These are phyloP conservation scores for Eumaeus atala DNA, from an alignment of 1,140 invertebrate species.

Conservation along the genomic window DNA sequence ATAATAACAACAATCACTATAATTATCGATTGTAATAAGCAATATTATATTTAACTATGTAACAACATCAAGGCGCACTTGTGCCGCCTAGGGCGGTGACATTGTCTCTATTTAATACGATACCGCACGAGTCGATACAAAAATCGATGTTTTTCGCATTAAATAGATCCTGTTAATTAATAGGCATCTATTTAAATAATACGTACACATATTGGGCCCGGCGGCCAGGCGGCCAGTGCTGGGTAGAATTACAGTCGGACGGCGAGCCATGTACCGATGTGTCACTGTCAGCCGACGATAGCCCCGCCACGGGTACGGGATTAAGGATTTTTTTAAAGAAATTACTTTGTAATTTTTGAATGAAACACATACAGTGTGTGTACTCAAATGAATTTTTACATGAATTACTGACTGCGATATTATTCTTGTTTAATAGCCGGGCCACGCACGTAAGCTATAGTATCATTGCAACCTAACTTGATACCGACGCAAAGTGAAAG, in stretches of 20 bases:
- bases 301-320: constrained; percentile 45
- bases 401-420: not conserved
- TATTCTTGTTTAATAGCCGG: too few relatives aligned
- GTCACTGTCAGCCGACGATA: constrained; percentile 66
- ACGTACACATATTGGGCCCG: constrained; percentile 23
- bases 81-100: too few relatives aligned
- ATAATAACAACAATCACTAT: too few relatives aligned
- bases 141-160: constrained; percentile 7
- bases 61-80: too few relatives aligned
- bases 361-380: constrained; percentile 18
- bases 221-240: constrained; percentile 28
- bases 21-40: too few relatives aligned
- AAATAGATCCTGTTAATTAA: constrained; percentile 35
- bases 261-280: constrained; percentile 69
- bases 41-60: too few relatives aligned
- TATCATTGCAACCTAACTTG: too few relatives aligned
- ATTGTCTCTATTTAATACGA: too few relatives aligned
- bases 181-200: constrained; percentile 46
- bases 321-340: constrained; percentile 63
- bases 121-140: not conserved
- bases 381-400: not conserved
- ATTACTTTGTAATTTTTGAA: constrained; percentile 43
- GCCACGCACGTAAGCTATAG: too few relatives aligned
- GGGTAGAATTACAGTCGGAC: constrained; percentile 72
- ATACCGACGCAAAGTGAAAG: too few relatives aligned